phyloP scores from a whole-genome alignment of 2,797 vertebrate genomes.

The Cyprinella venusta region DNA sequence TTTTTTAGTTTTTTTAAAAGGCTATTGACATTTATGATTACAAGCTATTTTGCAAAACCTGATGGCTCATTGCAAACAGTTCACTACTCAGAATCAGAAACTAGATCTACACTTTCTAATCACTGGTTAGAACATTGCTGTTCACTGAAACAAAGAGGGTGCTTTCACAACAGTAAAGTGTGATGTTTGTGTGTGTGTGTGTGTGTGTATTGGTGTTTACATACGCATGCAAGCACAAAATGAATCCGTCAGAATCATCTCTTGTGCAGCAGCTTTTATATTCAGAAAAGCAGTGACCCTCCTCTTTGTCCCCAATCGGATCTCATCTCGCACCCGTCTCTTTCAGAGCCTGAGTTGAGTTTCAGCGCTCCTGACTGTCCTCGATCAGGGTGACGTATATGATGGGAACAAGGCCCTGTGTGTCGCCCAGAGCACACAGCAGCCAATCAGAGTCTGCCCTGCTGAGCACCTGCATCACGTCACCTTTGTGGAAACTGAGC shows the following conservation, averaged over 20 bases:
- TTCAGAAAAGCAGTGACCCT: slow-evolving; percentile 20
- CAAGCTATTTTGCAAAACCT: slow-evolving; percentile 30
- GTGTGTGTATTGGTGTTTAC: slow-evolving; percentile 54
- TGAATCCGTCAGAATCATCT: slow-evolving; percentile 26
- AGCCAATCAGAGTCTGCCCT: slow-evolving; percentile 88
- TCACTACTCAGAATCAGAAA: slow-evolving; percentile 15
- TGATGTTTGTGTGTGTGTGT: slow-evolving; percentile 43
- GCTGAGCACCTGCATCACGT: slow-evolving; percentile 83
- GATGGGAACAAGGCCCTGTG: slow-evolving; percentile 87
- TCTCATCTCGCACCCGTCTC: slow-evolving; percentile 1
- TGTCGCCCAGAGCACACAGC: slow-evolving; percentile 80
- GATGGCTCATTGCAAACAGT: slow-evolving; percentile 26
- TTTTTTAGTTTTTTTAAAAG: slow-evolving; percentile 37
- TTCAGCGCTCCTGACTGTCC: slow-evolving; percentile 63
- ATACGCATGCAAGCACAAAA: slow-evolving; percentile 61
- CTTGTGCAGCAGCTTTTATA: slow-evolving; percentile 19
- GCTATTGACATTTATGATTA: slow-evolving; percentile 45
- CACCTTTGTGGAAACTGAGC: slow-evolving; percentile 93
- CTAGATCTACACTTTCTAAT: slow-evolving; percentile 40
- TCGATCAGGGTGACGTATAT: slow-evolving; percentile 86
- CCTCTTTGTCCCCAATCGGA: slow-evolving; percentile 7
- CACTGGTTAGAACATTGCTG: slow-evolving; percentile 33
- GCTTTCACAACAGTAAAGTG: slow-evolving; percentile 27
- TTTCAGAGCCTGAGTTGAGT: not conserved
- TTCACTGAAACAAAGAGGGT: slow-evolving; percentile 24